A percentile compares a stretch with the other conserved stretches of the same genome.
phyloP scores from a whole-genome alignment of 2,797 vertebrate species.

The Aplochiton taeniatus region DNA sequence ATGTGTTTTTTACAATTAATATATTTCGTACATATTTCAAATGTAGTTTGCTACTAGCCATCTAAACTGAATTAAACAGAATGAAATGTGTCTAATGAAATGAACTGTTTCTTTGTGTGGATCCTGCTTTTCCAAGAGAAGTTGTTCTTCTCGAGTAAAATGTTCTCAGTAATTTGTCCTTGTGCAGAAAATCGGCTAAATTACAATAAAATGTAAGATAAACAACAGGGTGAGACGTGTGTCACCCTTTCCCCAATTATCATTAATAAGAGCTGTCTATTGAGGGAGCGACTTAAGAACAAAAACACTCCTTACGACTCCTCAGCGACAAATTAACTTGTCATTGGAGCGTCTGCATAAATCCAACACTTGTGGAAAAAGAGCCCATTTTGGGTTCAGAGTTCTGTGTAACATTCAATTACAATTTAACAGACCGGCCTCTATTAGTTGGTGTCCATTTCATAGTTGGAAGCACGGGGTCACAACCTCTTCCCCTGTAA shows the following conservation, averaged over 20 bases:
- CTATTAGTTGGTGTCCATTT: conserved; percentile 77
- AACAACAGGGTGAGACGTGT: background rate
- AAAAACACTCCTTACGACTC: conserved; percentile 16
- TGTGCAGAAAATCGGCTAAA: too few species aligned
- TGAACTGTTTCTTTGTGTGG: too few species aligned
- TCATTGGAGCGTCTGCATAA: conserved; percentile 22
- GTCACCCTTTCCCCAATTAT: conserved; percentile 17
- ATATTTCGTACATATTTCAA: too few species aligned
- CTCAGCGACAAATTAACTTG: conserved; percentile 13
- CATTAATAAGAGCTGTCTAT: background rate
- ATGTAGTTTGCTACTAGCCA: too few species aligned
- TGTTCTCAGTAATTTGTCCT: too few species aligned
- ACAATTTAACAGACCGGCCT: conserved; percentile 77
- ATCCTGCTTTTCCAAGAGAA: too few species aligned
- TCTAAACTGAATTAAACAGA: too few species aligned
- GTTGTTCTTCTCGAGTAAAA: too few species aligned
- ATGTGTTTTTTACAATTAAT: too few species aligned
- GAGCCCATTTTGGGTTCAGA: conserved; percentile 72
- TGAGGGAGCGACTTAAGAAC: conserved; percentile 9
- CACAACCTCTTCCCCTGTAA: conserved; percentile 59
- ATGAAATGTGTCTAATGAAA: too few species aligned
- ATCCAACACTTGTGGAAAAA: conserved; percentile 13
- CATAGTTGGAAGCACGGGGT: conserved; percentile 72
- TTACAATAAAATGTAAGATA: background rate
- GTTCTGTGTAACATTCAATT: conserved; percentile 80